Base-by-base conservation (phyloP, 2,113 vertebrate species). In the Phaethon lepturus region DNA sequence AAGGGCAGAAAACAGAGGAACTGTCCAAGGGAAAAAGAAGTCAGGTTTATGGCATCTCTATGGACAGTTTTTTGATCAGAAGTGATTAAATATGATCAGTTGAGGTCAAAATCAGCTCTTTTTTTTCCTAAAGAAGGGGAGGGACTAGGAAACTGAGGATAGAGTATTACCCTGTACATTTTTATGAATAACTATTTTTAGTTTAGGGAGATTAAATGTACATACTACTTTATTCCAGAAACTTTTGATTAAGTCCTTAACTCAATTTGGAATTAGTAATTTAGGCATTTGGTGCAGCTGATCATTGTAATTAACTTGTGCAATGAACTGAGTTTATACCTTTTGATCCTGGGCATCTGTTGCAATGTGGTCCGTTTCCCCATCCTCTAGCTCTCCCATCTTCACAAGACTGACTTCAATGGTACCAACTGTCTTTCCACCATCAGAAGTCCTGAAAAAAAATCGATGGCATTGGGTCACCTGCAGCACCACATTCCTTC, bases 301-400 rank as follows among this genome's bases (percentile, higher is more conserved):
- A 95, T 96, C 66, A 44, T 53, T 97, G 66, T 87, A 89, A 97
- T 97, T 91, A 90, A 95, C 89, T 90, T 49, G 47, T 95, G 87
- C 85, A 74, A 29, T 10, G 31, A 86, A 81, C 40, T 31, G n/a
- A 72, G 25, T 55, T 73, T 77, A 62, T 98, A 99, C 99, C 98
- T 99, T 99, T 98, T 98, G 98, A 97, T 97, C 98, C 82, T 98
- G 98, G 76, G 92, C 60, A 52, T 99, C 99, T 88, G 98, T 97
- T 47, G 98, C 96, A 94, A 99, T 98, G 96, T 99, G 99, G 94
- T 99, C 99, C 1, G 98, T 89, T 80, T 99, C 99, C 7, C 98
- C 99, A 85, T 99, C 99, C 93, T 99, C 99, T 56, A 98, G 99
- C 98, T 99, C 99, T 75, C 99, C 99, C 99, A 99, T 99, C 98